Evolutionary conservation across 2,113 vertebrate genomes (phyloP), one percentile per base, ranked within the genome.

Genomic region (Otolemur garnettii): DNA sequence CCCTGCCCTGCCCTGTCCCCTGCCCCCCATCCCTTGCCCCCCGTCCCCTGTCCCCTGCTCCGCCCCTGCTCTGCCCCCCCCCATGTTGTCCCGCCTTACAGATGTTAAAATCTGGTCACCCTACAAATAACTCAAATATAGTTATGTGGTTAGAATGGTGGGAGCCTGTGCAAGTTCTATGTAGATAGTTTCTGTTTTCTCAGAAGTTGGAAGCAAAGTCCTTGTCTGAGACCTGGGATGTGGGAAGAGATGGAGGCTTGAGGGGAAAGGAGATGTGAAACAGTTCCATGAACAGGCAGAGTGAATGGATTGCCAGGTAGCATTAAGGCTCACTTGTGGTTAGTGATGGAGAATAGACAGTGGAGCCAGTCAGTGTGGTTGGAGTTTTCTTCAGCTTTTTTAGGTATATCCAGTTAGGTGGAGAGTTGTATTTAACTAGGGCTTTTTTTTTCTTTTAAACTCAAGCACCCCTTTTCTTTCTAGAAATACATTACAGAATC

Each of bases 401-500:
- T 30, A 89, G 0, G 26, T 91, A 12, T 12, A 24, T 59, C 60
- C 55, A 45, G 42, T 88, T 91, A 91, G 53, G 50, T 74, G 77
- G 64, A 75, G 38, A 86, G 33, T 77, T 91, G 38, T 26, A 53
- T 93, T 97, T 81, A 85, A 81, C 45, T 30, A 77, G 38, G 30
- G 11, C 7, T 80, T 85, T 11, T 78, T 59, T n/a, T 62, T 38
- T 11, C 13, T n/a, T 45, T 33, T 19, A 35, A 55, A 59, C 24
- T 42, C 77, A 72, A 78, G 30, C 82, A 74, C 33, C 95, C 4
- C 18, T 93, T 93, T 94, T 87, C 53, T 85, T 91, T 82, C 45
- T 60, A 33, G 55, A 79, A 79, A 64, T 66, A 89, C 28, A 81
- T 87, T 89, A 50, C 57, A 80, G 50, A 83, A 62, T 91, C 77